A percentile compares a stretch with the other conserved stretches of the same genome.
Conservation (phyloP, 92 coral and sea anemone genomes). For the Heliopora coerulea region DNA sequence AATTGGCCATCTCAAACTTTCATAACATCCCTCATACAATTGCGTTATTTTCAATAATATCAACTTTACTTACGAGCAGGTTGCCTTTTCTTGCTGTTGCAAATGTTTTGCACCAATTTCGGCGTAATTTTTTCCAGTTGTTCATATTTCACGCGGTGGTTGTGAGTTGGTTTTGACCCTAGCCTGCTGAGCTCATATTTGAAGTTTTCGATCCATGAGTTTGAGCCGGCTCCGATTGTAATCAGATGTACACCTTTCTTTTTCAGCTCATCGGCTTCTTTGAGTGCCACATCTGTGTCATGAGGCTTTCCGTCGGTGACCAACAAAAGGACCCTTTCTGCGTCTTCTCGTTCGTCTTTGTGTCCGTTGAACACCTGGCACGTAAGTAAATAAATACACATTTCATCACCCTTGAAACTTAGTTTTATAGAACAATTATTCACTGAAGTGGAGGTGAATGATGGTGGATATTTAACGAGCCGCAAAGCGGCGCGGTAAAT, state of each 20-base stretch:
- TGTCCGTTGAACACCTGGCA: not conserved
- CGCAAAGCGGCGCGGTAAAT: too few species aligned
- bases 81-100: conserved; percentile 28
- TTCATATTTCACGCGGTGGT: conserved; percentile 8
- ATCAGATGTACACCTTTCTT: conserved; percentile 33
- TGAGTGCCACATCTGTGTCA: conserved; percentile 6
- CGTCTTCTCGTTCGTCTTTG: not conserved
- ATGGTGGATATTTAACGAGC: too few species aligned
- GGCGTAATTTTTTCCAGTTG: not conserved
- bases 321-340: conserved; percentile 18
- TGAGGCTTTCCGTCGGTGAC: conserved; percentile 38
- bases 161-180: conserved; percentile 38
- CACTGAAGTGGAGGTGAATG: too few species aligned
- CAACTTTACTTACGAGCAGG: conserved; percentile 39
- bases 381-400: not conserved
- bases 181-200: conserved; percentile 9
- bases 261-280: conserved; percentile 26
- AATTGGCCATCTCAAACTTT: too few species aligned
- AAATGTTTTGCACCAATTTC: conserved; percentile 14
- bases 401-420: too few species aligned
- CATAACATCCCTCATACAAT: too few species aligned
- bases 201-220: conserved; percentile 21
- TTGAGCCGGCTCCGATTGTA: conserved; percentile 36
- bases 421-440: too few species aligned
- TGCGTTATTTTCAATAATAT: too few species aligned